These are phyloP conservation scores for Listrodromus nycthemerus DNA, from an alignment of 2,888 invertebrate genomes.

Conservation along the genomic window DNA sequence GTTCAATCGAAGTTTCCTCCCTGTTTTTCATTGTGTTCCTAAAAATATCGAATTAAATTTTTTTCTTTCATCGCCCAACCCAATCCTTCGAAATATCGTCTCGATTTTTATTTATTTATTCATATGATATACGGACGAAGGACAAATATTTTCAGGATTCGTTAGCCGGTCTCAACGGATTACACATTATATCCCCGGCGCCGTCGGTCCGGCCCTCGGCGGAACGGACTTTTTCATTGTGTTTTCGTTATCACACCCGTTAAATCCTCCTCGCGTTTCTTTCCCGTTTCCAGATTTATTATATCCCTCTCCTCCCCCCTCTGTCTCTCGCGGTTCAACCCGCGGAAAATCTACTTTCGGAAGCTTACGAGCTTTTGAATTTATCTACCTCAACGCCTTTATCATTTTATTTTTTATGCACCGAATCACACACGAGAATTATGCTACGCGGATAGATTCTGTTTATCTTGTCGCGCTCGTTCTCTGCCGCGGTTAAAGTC, in stretches of 20 bases:
- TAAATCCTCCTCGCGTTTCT: slow-evolving; percentile 60
- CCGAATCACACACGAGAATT: slow-evolving; percentile 1
- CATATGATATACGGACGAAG: slow-evolving; percentile 17
- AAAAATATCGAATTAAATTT: background rate
- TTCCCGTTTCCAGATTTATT: slow-evolving; percentile 64
- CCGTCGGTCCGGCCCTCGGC: slow-evolving; percentile 38
- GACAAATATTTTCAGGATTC: slow-evolving; percentile 63
- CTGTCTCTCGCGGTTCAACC: slow-evolving; percentile 42
- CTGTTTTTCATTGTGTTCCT: background rate
- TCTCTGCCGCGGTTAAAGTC: background rate
- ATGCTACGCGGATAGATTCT: slow-evolving; percentile 24
- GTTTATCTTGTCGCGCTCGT: background rate
- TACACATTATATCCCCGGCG: slow-evolving; percentile 64
- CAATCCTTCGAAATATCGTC: slow-evolving; percentile 4
- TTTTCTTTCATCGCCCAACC: slow-evolving; percentile 2
- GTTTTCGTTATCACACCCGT: slow-evolving; percentile 59
- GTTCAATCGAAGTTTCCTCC: slow-evolving; percentile 1
- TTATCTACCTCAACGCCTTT: slow-evolving; percentile 48
- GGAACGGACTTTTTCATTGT: slow-evolving; percentile 41
- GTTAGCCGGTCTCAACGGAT: slow-evolving; percentile 62
- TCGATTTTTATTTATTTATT: background rate
- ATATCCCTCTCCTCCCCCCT: slow-evolving; percentile 24
- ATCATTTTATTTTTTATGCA: slow-evolving; percentile 14
- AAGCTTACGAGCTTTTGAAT: slow-evolving; percentile 50
- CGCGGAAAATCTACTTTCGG: slow-evolving; percentile 60